phyloP scores from a whole-genome alignment of 2,797 vertebrate genomes.

The Ctenopoma kingsleyae region DNA sequence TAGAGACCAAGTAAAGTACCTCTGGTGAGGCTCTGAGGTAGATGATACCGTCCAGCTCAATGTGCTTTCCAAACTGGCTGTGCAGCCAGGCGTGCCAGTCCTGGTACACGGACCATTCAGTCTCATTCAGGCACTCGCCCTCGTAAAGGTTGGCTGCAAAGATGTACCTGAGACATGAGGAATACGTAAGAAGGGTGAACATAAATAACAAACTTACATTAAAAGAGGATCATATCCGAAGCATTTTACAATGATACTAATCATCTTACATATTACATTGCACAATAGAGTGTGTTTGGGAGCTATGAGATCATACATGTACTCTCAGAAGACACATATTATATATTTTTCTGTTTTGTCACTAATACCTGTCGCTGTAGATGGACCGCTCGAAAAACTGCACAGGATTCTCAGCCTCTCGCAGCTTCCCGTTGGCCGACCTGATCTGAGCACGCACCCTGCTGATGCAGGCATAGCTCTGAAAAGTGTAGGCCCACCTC shows the following conservation, averaged over 20 bases:
- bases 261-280: too few species aligned
- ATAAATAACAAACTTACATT: neutral
- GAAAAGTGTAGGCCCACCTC: constrained; percentile 95
- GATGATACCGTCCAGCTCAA: constrained; percentile 92
- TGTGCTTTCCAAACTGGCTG: constrained; percentile 88
- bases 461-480: constrained; percentile 94
- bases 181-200: neutral
- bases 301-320: too few species aligned
- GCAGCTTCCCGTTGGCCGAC: constrained; percentile 82
- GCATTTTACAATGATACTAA: too few species aligned
- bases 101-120: constrained; percentile 94
- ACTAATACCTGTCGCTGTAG: constrained; percentile 92
- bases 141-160: constrained; percentile 95
- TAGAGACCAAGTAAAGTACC: constrained; percentile 70
- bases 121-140: constrained; percentile 92
- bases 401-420: constrained; percentile 84
- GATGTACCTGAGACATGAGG: constrained; percentile 86
- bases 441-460: constrained; percentile 90
- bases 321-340: too few species aligned
- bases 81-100: constrained; percentile 94
- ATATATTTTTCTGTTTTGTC: too few species aligned
- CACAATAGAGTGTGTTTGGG: neutral
- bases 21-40: constrained; percentile 93
- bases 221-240: too few species aligned
- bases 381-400: constrained; percentile 94